Evolutionary conservation across 1,140 invertebrate species (phyloP), one percentile per base, ranked within the genome.

Genomic region (Lepeophtheirus salmonis): DNA sequence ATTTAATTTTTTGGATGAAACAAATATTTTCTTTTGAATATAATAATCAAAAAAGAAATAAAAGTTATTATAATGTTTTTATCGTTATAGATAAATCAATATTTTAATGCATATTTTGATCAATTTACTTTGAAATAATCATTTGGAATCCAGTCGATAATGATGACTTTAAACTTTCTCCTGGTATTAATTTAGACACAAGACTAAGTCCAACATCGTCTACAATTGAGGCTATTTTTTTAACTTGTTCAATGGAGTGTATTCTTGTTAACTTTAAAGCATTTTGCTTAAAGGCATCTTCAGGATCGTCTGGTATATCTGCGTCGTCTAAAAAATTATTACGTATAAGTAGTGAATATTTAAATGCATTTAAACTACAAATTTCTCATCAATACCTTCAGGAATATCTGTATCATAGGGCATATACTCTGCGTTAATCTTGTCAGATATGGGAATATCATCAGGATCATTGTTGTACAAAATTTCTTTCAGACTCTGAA

Each of bases 351-450:
- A 54, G 18, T 2, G 20, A 16, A 16, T 52, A 52, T 12, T 54
- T 18, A 18, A n/a, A 12, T 54, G n/a, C 16, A 2, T 21, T 20
- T n/a, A 4, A 17, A 23, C 2, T 16, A 54, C 3, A n/a, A 52
- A 52, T 12, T 6, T 54, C n/a, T 3, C 16, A 3, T 17, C 16
- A 57, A 16, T 25, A 30, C 57, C 57, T 17, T 59, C 57, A 17
- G 30, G 30, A 59, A 59, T 59, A 48, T 59, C 49, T 4, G 57
- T 59, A 48, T 59, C 57, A 16, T 59, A 59, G n/a, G 57, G 57
- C 26, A 59, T 20, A 17, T 41, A 18, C 1, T 26, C 26, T 14
- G 57, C 57, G 2, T 14, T 17, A 30, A 52, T 41, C 2, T 52
- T 20, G 50, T 59, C 57, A 6, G 57, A 52, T 22, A 59, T 18